phyloP scores from a whole-genome alignment of 2,888 invertebrate species.

The Dasysyrphus albostriatus region DNA sequence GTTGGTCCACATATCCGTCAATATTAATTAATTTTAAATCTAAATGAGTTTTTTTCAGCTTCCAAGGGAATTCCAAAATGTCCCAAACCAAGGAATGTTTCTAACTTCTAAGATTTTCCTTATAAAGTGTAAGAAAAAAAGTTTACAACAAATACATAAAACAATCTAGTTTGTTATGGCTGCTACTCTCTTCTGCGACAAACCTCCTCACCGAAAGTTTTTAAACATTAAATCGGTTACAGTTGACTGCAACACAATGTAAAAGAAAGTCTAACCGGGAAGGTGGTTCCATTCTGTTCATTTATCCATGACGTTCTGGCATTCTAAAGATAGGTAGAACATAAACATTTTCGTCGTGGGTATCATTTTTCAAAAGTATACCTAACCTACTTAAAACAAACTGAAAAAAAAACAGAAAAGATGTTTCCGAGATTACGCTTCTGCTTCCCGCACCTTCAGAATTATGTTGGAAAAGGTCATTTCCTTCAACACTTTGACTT shows the following conservation, averaged over 20 bases:
- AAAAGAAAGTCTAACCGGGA: not conserved
- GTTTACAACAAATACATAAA: not conserved
- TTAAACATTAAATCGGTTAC: not conserved
- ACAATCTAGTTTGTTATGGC: not conserved
- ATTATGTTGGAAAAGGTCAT: not conserved
- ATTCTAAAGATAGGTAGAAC: not conserved
- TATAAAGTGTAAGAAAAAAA: not conserved
- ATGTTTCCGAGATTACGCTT: not conserved
- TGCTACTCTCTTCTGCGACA: not conserved
- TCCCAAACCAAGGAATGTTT: no score
- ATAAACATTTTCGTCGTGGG: not conserved
- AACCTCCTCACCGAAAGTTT: not conserved
- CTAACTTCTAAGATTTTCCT: no score
- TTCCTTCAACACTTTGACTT: not conserved
- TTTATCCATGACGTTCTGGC: not conserved
- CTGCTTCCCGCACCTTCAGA: not conserved
- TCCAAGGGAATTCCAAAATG: no score
- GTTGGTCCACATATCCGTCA: no score
- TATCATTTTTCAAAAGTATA: not conserved
- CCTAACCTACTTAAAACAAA: slow-evolving; percentile 2
- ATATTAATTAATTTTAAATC: no score
- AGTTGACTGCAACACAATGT: not conserved
- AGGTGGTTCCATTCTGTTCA: not conserved
- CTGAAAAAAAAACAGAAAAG: not conserved
- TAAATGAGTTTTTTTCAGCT: no score